These are phyloP conservation scores for Paralvinella palmiformis DNA, from an alignment of 1,140 invertebrate species.

Conservation along the genomic window DNA sequence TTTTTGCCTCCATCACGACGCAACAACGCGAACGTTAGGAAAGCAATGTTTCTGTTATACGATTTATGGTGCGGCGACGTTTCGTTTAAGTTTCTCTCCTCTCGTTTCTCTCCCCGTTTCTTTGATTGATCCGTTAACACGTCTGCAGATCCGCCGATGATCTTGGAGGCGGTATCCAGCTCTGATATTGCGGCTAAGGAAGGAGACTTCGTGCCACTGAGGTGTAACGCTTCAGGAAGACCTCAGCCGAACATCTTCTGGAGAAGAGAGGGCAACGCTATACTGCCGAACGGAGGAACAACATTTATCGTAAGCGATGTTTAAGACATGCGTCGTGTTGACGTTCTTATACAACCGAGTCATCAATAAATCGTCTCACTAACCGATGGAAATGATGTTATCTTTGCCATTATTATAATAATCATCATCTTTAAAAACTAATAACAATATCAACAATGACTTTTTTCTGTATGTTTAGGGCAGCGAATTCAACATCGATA, in stretches of 20 bases:
- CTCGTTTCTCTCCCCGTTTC: not conserved
- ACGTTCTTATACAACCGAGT: no score
- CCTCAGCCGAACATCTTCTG: constrained; percentile 4
- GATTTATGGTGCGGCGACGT: no score
- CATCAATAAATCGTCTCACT: no score
- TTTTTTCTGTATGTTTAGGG: constrained; percentile 7
- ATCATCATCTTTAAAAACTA: not conserved
- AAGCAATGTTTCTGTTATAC: no score
- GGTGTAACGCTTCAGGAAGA: constrained; percentile 2
- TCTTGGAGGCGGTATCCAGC: not conserved
- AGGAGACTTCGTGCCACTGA: constrained; percentile 5
- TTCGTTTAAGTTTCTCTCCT: not conserved
- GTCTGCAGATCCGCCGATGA: not conserved
- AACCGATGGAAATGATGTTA: no score
- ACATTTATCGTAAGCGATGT: not conserved
- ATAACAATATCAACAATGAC: not conserved
- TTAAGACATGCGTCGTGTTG: no score
- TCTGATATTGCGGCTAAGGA: constrained; percentile 1
- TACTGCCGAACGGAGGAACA: not conserved
- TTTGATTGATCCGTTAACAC: not conserved
- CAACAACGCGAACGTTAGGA: no score
- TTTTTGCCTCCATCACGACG: no score
- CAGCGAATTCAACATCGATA: not conserved
- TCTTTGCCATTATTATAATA: no score
- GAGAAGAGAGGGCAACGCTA: not conserved